A percentile compares a stretch with the other conserved stretches of the same genome.
These are phyloP conservation scores for Ips nitidus DNA, from an alignment of 1,140 invertebrate genomes.

Conservation along the genomic window DNA sequence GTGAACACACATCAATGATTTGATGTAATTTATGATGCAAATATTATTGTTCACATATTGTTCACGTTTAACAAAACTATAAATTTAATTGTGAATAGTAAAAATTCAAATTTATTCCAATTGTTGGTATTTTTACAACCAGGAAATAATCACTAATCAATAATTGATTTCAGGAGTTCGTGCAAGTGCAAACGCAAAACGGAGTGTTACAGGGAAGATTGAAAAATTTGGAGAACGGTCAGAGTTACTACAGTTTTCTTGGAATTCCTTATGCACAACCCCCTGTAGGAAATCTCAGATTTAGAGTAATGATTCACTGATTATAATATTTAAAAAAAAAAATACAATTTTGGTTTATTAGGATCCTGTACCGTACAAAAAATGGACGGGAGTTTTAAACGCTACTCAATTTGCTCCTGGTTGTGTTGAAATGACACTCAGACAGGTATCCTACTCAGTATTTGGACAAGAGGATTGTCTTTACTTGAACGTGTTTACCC, in stretches of 20 bases:
- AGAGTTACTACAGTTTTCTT: slow-evolving; percentile 60
- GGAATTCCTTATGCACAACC: slow-evolving; percentile 70
- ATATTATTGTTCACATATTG: too few relatives aligned
- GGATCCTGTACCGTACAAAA: slow-evolving; percentile 54
- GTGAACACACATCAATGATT: too few relatives aligned
- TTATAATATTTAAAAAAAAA: not conserved
- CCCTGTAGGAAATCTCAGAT: slow-evolving; percentile 63
- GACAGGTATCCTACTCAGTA: slow-evolving; percentile 20
- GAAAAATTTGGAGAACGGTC: slow-evolving; percentile 43
- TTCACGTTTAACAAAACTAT: too few relatives aligned
- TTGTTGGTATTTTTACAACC: too few relatives aligned
- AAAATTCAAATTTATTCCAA: too few relatives aligned
- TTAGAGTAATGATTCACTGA: slow-evolving; percentile 50
- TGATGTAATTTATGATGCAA: too few relatives aligned
- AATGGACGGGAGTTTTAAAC: slow-evolving; percentile 56
- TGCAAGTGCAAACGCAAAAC: not conserved
- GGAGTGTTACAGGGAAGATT: not conserved
- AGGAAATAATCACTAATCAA: not conserved
- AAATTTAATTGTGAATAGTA: too few relatives aligned
- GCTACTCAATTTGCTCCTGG: slow-evolving; percentile 44
- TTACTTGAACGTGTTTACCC: slow-evolving; percentile 46
- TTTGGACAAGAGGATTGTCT: slow-evolving; percentile 71
- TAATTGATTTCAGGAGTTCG: not conserved
- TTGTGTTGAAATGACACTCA: slow-evolving; percentile 35
- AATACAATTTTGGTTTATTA: slow-evolving; percentile 34